Percentiles rank a stretch among this genome's conserved stretches.
Evolutionary conservation across 1,140 invertebrate species (phyloP).

Genomic region (Arctopsyche grandis): DNA sequence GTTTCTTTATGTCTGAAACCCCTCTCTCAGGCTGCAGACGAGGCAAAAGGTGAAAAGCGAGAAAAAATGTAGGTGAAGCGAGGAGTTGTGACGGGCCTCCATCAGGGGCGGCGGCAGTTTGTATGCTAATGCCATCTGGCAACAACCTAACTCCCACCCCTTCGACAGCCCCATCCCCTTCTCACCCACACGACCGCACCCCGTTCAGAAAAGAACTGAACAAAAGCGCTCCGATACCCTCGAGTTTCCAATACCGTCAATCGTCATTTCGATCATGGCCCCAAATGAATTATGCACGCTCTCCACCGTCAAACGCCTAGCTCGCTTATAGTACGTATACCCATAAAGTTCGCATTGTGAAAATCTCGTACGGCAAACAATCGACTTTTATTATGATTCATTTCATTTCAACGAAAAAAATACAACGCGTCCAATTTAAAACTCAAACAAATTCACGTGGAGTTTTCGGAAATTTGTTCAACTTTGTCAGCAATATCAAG

Average conservation of each 20-base stretch:
- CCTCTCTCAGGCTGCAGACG: background rate
- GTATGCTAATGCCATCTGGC: constrained; percentile 52
- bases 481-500: too few species aligned
- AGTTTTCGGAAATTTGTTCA: too few species aligned
- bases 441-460: too few species aligned
- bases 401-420: too few species aligned
- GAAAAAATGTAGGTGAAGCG: constrained; percentile 49
- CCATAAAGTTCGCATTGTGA: background rate
- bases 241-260: constrained; percentile 36
- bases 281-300: constrained; percentile 42
- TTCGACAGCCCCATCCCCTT: background rate
- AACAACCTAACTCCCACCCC: background rate
- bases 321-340: background rate
- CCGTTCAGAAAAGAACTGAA: constrained; percentile 19
- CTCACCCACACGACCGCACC: background rate
- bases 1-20: constrained; percentile 13
- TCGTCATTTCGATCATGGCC: constrained; percentile 40
- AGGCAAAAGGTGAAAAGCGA: constrained; percentile 47
- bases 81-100: constrained; percentile 51
- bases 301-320: background rate
- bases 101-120: constrained; percentile 52
- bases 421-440: too few species aligned
- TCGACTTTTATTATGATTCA: too few species aligned
- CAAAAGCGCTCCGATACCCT: background rate
- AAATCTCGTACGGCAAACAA: too few species aligned